Conservation (phyloP, 2,888 invertebrate species). For the Thymelicus sylvestris region DNA sequence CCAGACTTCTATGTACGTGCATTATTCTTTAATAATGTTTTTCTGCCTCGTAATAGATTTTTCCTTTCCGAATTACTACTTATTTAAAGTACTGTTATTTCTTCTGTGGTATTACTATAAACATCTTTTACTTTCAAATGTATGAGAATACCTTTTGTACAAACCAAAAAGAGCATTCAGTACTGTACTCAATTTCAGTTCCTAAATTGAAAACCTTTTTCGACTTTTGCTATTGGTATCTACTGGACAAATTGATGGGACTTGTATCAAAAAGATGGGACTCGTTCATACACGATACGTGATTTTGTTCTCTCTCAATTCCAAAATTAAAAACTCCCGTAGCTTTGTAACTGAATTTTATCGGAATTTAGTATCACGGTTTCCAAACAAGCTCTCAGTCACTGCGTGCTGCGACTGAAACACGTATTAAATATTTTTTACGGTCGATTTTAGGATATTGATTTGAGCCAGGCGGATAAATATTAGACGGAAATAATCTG, state of each 20-base stretch:
- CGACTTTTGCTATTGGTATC: neutral
- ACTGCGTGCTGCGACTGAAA: no score
- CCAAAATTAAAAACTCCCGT: neutral
- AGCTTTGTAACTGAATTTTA: constrained; percentile 1
- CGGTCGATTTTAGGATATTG: no score
- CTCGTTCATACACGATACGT: neutral
- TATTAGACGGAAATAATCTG: no score
- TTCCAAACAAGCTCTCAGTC: neutral
- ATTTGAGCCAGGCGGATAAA: no score
- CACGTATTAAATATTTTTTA: no score
- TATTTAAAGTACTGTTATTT: no score
- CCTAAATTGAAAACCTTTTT: constrained; percentile 4
- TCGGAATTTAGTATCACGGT: neutral
- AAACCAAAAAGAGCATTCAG: neutral
- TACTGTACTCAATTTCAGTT: neutral
- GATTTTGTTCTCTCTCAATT: neutral
- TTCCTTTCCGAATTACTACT: no score
- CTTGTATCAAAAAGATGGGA: neutral
- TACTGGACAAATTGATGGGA: neutral
- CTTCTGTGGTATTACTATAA: no score
- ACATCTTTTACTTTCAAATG: neutral
- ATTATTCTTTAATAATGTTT: no score
- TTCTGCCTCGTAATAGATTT: no score
- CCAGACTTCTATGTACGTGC: no score
- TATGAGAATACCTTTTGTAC: neutral